Evolutionary conservation across 2,888 invertebrate genomes (phyloP).

Genomic region (Trissonchulus sp.): DNA sequence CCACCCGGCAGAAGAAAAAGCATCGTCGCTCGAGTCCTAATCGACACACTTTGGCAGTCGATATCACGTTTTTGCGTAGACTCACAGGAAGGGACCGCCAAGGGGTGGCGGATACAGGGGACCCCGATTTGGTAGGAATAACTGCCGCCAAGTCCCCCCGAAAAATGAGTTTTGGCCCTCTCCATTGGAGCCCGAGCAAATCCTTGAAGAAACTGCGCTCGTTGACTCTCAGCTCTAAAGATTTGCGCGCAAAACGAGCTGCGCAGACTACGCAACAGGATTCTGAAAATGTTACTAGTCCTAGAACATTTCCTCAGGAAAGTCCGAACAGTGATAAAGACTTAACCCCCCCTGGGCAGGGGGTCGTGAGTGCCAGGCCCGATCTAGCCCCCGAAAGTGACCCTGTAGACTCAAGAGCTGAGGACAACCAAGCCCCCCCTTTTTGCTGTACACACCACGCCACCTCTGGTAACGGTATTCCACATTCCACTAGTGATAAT

Average conservation of each 20-base stretch:
- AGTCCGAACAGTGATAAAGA: neutral
- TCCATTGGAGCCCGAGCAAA: neutral
- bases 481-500: neutral
- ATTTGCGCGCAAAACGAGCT: neutral
- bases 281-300: neutral
- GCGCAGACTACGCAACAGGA: too few species aligned
- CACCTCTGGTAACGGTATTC: neutral
- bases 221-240: neutral
- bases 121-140: neutral
- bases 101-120: neutral
- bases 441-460: too few species aligned
- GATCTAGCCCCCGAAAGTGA: neutral
- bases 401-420: neutral
- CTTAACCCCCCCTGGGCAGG: neutral
- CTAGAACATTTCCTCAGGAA: neutral
- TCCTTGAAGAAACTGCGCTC: neutral
- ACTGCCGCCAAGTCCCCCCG: neutral
- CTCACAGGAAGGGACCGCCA: constrained; percentile 9
- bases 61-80: constrained; percentile 32
- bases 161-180: neutral
- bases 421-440: too few species aligned
- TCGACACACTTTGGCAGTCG: constrained; percentile 48
- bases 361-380: neutral
- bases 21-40: constrained; percentile 44
- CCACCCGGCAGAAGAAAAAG: constrained; percentile 30